Conservation (phyloP, 2,797 vertebrate genomes). For the Anisognathus igniventris region DNA sequence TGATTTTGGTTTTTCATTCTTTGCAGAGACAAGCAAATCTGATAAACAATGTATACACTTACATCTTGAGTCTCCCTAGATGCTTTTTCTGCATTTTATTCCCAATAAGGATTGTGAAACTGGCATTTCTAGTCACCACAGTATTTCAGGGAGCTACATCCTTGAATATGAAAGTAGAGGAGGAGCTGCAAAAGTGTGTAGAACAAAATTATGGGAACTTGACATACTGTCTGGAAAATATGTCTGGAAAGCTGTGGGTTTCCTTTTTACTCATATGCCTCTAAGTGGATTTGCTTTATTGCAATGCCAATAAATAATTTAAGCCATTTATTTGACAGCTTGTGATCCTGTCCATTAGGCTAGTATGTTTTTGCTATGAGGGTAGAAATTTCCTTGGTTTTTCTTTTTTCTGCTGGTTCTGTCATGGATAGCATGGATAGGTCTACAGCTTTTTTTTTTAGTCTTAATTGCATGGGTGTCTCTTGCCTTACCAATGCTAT, state of each 20-base stretch:
- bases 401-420: neutral
- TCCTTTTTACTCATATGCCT: slow-evolving; percentile 11
- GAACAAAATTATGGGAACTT: slow-evolving; percentile 15
- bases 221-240: slow-evolving; percentile 36
- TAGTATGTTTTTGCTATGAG: neutral
- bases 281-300: slow-evolving; percentile 38
- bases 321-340: slow-evolving; percentile 17
- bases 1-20: neutral
- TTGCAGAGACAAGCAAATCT: neutral
- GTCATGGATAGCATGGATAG: neutral
- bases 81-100: neutral
- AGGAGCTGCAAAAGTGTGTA: neutral
- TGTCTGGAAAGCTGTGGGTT: slow-evolving; percentile 36
- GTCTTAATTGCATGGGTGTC: neutral
- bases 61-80: neutral
- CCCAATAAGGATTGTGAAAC: neutral
- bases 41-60: rapidly evolving
- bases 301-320: slow-evolving; percentile 40
- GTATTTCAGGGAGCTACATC: neutral
- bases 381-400: neutral
- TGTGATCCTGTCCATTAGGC: neutral
- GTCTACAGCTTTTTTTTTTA: neutral
- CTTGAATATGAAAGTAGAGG: neutral
- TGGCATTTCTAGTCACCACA: neutral
- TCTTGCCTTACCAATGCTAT: neutral